phyloP scores from a whole-genome alignment of 2,797 vertebrate species.

The Sebastolobus alascanus region DNA sequence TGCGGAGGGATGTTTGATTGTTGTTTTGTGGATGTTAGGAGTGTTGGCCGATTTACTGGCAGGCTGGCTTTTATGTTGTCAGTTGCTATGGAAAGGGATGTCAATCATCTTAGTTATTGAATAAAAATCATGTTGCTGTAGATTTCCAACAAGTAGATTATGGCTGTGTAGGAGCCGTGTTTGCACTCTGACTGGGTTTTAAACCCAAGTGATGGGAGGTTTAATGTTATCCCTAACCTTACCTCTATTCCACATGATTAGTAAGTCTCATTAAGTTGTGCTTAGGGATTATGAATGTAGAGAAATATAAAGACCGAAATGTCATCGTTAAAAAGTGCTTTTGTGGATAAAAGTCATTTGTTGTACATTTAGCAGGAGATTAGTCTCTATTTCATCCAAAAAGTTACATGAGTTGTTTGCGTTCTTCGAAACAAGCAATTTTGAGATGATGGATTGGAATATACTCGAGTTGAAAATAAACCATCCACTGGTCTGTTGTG shows the following conservation, averaged over 20 bases:
- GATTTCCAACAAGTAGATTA: conserved; percentile 75
- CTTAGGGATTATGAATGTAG: conserved; percentile 41
- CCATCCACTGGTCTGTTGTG: not conserved
- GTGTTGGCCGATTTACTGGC: conserved; percentile 78
- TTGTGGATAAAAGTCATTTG: conserved; percentile 34
- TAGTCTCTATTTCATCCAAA: conserved; percentile 31
- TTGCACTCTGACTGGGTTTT: conserved; percentile 59
- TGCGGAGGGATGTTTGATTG: conserved; percentile 72
- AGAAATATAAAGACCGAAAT: conserved; percentile 31
- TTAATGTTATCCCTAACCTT: conserved; percentile 18
- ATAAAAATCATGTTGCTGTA: conserved; percentile 69
- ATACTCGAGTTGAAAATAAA: conserved; percentile 25
- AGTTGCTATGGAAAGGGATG: conserved; percentile 65
- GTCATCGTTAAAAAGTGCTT: conserved; percentile 28
- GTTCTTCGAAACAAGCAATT: conserved; percentile 29
- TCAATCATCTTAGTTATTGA: conserved; percentile 77
- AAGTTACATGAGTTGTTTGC: conserved; percentile 10
- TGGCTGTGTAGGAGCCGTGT: conserved; percentile 36
- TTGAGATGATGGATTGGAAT: conserved; percentile 34
- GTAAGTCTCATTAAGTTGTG: conserved; percentile 34
- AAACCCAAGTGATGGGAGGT: conserved; percentile 40
- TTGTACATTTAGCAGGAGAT: conserved; percentile 35
- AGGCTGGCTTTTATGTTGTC: conserved; percentile 81
- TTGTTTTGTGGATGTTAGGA: conserved; percentile 73
- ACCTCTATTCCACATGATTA: conserved; percentile 43